Evolutionary conservation across 2,113 vertebrate species (phyloP).

Genomic region (Chascanopsetta lugubris): DNA sequence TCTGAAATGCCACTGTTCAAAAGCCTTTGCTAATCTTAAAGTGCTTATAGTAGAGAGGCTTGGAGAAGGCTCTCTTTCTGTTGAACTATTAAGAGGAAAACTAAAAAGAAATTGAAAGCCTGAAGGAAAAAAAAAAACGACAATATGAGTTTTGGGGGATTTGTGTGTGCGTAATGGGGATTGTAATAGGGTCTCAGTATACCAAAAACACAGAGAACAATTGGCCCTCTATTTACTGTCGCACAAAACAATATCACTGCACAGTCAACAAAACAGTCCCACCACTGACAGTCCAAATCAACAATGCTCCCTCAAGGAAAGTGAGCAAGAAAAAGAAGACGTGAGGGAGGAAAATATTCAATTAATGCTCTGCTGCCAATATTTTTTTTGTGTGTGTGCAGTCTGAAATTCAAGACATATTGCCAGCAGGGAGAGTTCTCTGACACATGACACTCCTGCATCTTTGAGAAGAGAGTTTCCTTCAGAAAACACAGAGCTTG

Average conservation of each 20-base stretch:
- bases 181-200: not conserved
- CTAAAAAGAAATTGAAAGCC: not conserved
- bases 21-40: constrained; percentile 19
- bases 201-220: not conserved
- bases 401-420: not conserved
- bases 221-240: constrained; percentile 11
- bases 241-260: constrained; percentile 9
- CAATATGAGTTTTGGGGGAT: too few relatives aligned
- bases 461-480: not conserved
- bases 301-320: not conserved
- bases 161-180: not conserved
- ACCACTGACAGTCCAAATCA: constrained; percentile 4
- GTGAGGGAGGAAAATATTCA: not conserved
- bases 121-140: not conserved
- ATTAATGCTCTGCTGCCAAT: not conserved
- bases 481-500: not conserved
- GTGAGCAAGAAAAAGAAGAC: not conserved
- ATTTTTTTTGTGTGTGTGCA: not conserved
- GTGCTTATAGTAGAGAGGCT: constrained; percentile 3
- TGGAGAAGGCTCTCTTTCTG: not conserved
- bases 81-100: constrained; percentile 12
- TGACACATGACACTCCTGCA: not conserved
- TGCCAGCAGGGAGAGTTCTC: not conserved
- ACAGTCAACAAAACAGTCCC: constrained; percentile 17
- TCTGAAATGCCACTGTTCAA: constrained; percentile 15